These are phyloP conservation scores for Danionella cerebrum DNA, from an alignment of 2,113 vertebrate genomes.

Conservation along the genomic window DNA sequence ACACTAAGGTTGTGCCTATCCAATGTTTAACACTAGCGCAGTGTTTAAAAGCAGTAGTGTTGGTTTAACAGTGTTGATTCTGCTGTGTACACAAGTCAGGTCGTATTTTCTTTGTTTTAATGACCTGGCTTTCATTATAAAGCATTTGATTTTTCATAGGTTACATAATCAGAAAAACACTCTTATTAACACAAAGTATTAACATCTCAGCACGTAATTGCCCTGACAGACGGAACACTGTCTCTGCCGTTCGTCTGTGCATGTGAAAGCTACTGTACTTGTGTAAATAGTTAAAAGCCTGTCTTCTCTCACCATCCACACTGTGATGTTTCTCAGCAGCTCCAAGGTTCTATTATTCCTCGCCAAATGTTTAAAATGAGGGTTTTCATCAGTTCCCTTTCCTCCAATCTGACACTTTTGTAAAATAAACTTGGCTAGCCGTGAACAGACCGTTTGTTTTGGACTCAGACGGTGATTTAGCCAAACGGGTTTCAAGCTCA, in stretches of 20 bases:
- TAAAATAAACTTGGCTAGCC: slow-evolving; percentile 25
- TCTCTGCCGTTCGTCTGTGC: not conserved
- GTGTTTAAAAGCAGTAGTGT: no score
- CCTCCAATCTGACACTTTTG: not conserved
- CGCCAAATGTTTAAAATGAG: slow-evolving; percentile 26
- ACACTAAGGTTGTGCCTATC: no score
- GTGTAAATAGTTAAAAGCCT: slow-evolving; percentile 46
- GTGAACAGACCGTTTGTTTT: slow-evolving; percentile 32
- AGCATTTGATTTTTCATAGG: not conserved
- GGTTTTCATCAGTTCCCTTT: slow-evolving; percentile 15
- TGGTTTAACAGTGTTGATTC: no score
- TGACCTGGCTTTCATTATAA: no score
- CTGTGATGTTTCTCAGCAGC: slow-evolving; percentile 28
- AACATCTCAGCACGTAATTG: not conserved
- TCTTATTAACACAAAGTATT: not conserved
- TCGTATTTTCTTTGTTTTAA: no score
- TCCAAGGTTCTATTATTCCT: slow-evolving; percentile 1
- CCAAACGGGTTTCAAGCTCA: slow-evolving; percentile 26
- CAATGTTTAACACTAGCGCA: no score
- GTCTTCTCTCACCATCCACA: slow-evolving; percentile 51
- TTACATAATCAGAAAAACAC: not conserved
- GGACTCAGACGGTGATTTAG: slow-evolving; percentile 18
- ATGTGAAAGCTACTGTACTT: no score
- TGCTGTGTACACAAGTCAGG: no score
- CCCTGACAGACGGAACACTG: not conserved